Evolutionary conservation across 1,140 invertebrate species (phyloP), one percentile per base, ranked within the genome.

Genomic region (Oscheius sp.): DNA sequence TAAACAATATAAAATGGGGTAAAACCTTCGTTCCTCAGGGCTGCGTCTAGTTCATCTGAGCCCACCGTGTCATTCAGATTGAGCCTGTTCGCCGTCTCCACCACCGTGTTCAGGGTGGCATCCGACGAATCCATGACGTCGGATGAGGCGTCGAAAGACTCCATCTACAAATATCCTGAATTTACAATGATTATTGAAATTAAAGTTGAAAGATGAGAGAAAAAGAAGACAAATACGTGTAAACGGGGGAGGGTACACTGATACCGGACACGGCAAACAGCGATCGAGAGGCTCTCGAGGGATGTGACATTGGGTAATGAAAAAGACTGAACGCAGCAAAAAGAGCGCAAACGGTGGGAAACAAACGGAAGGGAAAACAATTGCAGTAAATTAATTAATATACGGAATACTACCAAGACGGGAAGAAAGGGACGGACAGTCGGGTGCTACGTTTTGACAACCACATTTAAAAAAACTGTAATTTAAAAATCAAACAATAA

Each of bases 191-290:
- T 20, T 13, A 55, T 7, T 20, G 7, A 55, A 55, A 23, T 13
- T 13, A 23, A 20, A 26, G 49, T 20, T 55, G 23, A 55, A 55
- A n/a, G n/a, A n/a, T n/a, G n/a, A n/a, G n/a, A n/a, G n/a, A 55
- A 55, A 7, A 55, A 23, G 23, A 55, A 13, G 23, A 26, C 49
- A 55, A 55, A 55, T 55, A 55, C 7, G 49, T 20, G 49, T 4
- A 13, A 23, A 15, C 15, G 15, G 49, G 15, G 49, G 23, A 26
- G 49, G 7, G 49, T 55, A 55, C 49, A 55, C 49, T 55, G 49
- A 55, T 55, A 55, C 28, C 49, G 49, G 49, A 55, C 49, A 55
- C 49, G 49, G 28, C 49, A 55, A 55, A 55, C 49, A 55, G 49
- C 49, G 23, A 15, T 55, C 15, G 49, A 55, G 49, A 55, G 49